These are phyloP conservation scores for Papilio xuthus DNA, from an alignment of 1,140 invertebrate species.

Conservation along the genomic window DNA sequence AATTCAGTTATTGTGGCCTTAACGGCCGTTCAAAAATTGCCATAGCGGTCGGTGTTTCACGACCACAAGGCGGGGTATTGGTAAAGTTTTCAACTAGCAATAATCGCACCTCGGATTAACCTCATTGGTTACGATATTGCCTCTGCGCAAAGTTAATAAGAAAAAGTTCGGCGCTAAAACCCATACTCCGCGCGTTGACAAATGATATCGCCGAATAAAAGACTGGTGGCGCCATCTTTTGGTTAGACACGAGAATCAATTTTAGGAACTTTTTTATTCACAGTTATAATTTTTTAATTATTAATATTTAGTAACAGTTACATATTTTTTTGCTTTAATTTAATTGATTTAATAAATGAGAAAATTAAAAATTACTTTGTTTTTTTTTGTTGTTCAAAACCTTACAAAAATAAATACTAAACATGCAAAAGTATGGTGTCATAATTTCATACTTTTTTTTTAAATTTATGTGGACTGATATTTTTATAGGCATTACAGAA, in stretches of 20 bases:
- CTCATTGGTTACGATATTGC: conserved; percentile 57
- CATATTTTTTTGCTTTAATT: no score
- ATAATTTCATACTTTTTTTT: background rate
- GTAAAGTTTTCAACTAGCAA: conserved; percentile 38
- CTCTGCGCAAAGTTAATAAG: conserved; percentile 84
- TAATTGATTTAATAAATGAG: no score
- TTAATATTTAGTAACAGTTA: no score
- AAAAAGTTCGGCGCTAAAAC: background rate
- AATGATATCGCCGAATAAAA: conserved; percentile 50
- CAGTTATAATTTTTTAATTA: no score
- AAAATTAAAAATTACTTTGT: no score
- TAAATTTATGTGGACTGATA: background rate
- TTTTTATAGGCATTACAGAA: background rate
- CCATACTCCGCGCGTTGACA: conserved; percentile 21
- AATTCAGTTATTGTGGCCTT: conserved; percentile 5
- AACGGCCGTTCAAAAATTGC: conserved; percentile 44
- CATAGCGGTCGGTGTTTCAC: conserved; percentile 40
- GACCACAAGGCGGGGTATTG: conserved; percentile 30
- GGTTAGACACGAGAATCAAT: no score
- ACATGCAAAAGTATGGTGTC: no score
- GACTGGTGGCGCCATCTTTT: conserved; percentile 51
- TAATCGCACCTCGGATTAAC: conserved; percentile 35
- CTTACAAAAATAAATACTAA: no score
- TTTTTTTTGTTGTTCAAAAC: no score
- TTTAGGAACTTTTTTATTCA: no score